Conservation (phyloP, 2,797 vertebrate genomes). For the Chrysocyon brachyurus region DNA sequence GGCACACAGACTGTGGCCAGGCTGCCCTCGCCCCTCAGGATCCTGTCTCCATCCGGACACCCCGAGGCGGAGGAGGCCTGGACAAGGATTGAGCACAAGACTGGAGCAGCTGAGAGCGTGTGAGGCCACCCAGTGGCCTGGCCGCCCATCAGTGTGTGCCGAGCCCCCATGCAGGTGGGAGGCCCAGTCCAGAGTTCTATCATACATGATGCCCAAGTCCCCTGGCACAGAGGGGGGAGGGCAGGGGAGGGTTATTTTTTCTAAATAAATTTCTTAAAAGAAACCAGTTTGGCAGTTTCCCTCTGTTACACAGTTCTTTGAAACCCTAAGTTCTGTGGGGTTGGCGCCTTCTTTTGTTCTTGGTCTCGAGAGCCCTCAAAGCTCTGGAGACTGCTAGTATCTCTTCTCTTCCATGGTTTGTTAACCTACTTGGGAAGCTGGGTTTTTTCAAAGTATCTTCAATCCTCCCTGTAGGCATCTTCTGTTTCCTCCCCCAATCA, state of each 20-base stretch:
- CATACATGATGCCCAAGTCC: rapidly evolving
- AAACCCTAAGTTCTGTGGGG: background rate
- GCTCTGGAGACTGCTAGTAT: rapidly evolving
- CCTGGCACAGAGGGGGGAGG: background rate
- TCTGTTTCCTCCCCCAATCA: background rate
- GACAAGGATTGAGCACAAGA: conserved; percentile 4
- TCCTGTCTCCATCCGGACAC: background rate
- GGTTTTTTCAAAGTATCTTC: background rate
- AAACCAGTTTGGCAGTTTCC: background rate
- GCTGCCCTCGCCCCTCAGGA: background rate
- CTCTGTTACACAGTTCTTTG: background rate
- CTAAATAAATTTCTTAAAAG: conserved; percentile 81
- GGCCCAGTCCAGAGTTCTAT: rapidly evolving
- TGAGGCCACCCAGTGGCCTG: background rate
- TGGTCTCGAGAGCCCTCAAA: background rate
- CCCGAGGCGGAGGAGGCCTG: conserved; percentile 29
- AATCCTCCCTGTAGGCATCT: background rate
- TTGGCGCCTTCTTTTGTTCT: background rate
- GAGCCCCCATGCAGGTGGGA: background rate
- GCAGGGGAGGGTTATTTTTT: conserved; percentile 63
- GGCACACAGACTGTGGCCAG: conserved; percentile 21
- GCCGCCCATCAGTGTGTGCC: rapidly evolving
- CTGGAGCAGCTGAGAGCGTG: background rate
- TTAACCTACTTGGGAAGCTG: background rate
- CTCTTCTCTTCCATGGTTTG: background rate